Conservation (phyloP, 2,113 vertebrate species). For the Hippocampus barbouri region DNA sequence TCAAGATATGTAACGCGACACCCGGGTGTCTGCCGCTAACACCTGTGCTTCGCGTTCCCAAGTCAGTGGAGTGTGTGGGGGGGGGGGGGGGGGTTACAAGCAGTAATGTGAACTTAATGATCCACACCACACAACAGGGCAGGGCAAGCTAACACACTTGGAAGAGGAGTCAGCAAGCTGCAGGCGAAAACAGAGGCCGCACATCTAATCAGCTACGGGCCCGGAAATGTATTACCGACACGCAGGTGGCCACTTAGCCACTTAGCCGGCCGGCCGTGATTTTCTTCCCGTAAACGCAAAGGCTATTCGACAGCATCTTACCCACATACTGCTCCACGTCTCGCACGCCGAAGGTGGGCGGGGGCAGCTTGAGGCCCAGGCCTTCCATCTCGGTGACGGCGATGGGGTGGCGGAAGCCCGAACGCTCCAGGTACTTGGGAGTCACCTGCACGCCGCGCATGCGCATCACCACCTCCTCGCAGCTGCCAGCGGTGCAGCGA, state of each 20-base stretch:
- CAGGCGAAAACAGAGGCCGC: constrained; percentile 47
- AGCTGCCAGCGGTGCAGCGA: constrained; percentile 66
- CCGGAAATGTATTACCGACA: constrained; percentile 53
- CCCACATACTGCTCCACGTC: constrained; percentile 96
- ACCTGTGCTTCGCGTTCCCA: constrained; percentile 61
- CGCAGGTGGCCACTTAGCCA: constrained; percentile 53
- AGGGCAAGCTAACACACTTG: constrained; percentile 54
- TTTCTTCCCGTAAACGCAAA: too few species aligned
- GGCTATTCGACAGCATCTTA: constrained; percentile 63
- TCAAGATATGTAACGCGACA: constrained; percentile 46
- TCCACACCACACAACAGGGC: constrained; percentile 60
- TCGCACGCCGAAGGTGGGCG: constrained; percentile 82
- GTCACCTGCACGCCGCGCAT: constrained; percentile 93
- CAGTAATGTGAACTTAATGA: constrained; percentile 65
- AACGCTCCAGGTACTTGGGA: constrained; percentile 88
- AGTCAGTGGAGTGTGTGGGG: constrained; percentile 3
- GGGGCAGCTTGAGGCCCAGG: constrained; percentile 88
- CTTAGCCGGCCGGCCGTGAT: too few species aligned
- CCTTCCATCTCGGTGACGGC: constrained; percentile 85
- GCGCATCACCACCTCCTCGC: constrained; percentile 84
- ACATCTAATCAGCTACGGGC: constrained; percentile 44
- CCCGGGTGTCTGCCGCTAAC: constrained; percentile 37
- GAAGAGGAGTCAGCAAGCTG: constrained; percentile 66
- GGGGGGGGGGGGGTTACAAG: constrained; percentile 22
- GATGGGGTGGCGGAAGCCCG: constrained; percentile 90